Evolutionary conservation across 1,140 invertebrate species (phyloP), one percentile per base, ranked within the genome.

Genomic region (Cydia amplana): DNA sequence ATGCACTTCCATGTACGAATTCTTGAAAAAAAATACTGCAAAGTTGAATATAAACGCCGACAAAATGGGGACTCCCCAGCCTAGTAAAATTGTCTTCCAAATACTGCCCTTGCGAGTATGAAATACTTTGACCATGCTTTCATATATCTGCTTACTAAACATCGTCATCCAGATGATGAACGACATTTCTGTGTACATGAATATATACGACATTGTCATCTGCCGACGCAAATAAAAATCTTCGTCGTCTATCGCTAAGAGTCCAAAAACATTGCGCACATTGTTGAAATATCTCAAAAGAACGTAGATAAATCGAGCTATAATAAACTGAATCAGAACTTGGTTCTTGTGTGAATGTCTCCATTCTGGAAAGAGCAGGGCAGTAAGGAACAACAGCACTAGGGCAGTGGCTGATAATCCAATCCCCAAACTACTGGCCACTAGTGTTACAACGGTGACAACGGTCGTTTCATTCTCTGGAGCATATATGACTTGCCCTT

Each of bases 271-370:
- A 20, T 76, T 75, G 1, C 74, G 73, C 2, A 87, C 72, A 18
- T 88, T 87, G 16, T 80, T 77, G 1, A 84, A 36, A 43, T 87
- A 91, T 76, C 86, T 80, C 0, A 84, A 51, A 3, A 80, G 74
- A 0, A 81, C 83, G 72, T 85, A 88, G 4, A 89, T 16, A 55
- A 87, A 88, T 80, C 89, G 86, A 7, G 88, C 82, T 1, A 86
- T 74, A 85, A 91, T 92, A 74, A 91, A 90, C 74, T 92, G 91
- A 28, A 88, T 83, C 1, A 92, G 81, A 0, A 91, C 74, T 76
- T 91, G 86, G 67, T 92, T 92, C 72, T 92, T 92, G 79, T 83
- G 84, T 9, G 72, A 84, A 0, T 76, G 67, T 36, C 89, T 85
- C 91, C 91, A 92, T 85, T 91, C 87, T 40, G 70, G 67, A 74